phyloP scores from a whole-genome alignment of 2,797 vertebrate species.

The Ceryle rudis region DNA sequence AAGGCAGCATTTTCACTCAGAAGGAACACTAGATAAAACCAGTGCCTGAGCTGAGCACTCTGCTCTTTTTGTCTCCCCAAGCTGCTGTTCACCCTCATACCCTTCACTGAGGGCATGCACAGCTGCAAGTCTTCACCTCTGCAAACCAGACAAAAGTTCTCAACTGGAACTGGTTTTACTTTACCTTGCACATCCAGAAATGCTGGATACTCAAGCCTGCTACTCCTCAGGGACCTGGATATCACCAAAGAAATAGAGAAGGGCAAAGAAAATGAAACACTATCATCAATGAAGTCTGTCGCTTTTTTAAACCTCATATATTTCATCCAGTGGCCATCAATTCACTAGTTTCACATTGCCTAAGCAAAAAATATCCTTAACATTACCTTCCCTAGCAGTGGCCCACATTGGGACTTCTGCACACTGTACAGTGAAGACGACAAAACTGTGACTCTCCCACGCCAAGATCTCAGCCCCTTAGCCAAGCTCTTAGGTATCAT shows the following conservation, averaged over 20 bases:
- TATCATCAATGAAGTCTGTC: not conserved
- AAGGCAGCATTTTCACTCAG: not conserved
- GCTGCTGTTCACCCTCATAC: not conserved
- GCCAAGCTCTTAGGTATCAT: not conserved
- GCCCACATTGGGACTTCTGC: not conserved
- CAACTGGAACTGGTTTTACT: not conserved
- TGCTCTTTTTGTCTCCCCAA: not conserved
- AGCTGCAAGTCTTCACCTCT: not conserved
- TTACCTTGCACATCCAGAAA: not conserved
- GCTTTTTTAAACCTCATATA: not conserved
- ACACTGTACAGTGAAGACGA: not conserved
- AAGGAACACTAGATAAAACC: not conserved
- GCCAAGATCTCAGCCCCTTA: accelerated
- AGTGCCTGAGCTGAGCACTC: not conserved
- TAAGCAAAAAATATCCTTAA: not conserved
- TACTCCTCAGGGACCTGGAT: no score
- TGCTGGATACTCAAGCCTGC: not conserved
- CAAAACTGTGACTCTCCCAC: not conserved
- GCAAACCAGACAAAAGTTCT: not conserved
- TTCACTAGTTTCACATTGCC: not conserved
- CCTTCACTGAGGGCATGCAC: not conserved
- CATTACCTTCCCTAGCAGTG: not conserved
- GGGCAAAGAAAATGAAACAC: not conserved
- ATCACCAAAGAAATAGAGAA: not conserved
- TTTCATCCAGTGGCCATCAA: not conserved